phyloP scores from a whole-genome alignment of 2,888 invertebrate genomes.

The Troilus luridus region DNA sequence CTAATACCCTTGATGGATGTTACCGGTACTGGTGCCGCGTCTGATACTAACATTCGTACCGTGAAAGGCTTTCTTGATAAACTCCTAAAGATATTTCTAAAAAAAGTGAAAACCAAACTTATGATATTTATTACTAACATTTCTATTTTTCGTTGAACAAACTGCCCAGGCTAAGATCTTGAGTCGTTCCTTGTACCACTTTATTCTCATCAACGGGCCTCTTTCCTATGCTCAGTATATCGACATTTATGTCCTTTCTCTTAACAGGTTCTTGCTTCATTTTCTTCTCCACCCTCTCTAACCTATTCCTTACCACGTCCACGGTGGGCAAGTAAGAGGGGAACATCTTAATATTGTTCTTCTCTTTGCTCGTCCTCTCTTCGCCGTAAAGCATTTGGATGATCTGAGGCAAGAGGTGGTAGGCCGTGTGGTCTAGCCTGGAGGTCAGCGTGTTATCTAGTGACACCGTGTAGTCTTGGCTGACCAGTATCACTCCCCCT shows the following conservation, averaged over 20 bases:
- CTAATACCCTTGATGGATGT: too few relatives aligned
- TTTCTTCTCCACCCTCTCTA: neutral
- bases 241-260: neutral
- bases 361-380: neutral
- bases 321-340: constrained; percentile 34
- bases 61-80: too few relatives aligned
- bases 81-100: neutral
- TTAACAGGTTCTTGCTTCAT: neutral
- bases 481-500: constrained; percentile 14
- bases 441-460: constrained; percentile 61
- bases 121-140: neutral
- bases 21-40: too few relatives aligned
- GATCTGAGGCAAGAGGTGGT: constrained; percentile 59
- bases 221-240: neutral
- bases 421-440: constrained; percentile 52
- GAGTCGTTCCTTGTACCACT: too few relatives aligned
- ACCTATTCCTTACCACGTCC: neutral
- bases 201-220: neutral
- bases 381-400: constrained; percentile 57
- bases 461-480: constrained; percentile 40
- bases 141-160: neutral
- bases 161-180: neutral
- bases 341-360: neutral
- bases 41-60: too few relatives aligned
- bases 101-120: neutral